Evolutionary conservation across 2,797 vertebrate genomes (phyloP).

Genomic region (Gallinago stenura): DNA sequence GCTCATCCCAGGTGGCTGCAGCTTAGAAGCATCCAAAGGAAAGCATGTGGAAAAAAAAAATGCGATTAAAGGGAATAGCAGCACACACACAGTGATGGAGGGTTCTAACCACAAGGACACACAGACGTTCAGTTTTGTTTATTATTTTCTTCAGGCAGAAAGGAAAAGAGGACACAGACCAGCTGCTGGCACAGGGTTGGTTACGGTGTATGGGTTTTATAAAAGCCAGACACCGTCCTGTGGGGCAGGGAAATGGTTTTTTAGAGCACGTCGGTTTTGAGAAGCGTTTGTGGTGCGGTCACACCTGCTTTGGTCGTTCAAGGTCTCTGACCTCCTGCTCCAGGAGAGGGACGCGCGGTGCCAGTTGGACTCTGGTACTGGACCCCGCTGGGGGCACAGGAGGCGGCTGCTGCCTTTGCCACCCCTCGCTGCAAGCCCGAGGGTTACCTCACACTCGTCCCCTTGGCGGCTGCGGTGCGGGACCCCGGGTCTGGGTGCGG

Average conservation of each 20-base stretch:
- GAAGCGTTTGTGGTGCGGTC: not conserved
- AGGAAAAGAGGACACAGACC: not conserved
- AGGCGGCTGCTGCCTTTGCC: not conserved
- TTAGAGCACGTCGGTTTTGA: not conserved
- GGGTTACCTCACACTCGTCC: not conserved
- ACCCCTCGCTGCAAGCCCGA: not conserved
- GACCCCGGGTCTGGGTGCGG: not conserved
- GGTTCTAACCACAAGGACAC: fast-evolving
- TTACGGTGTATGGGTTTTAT: fast-evolving
- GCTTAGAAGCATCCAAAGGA: not conserved
- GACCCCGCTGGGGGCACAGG: not conserved
- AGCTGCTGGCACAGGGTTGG: not conserved
- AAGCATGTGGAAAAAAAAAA: not conserved
- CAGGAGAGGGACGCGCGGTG: fast-evolving
- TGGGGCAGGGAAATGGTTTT: not conserved
- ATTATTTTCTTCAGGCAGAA: not conserved
- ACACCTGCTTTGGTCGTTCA: fast-evolving
- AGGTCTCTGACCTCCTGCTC: fast-evolving
- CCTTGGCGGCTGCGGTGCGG: not conserved
- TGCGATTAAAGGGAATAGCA: not conserved
- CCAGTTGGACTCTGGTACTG: fast-evolving
- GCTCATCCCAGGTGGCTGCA: not conserved
- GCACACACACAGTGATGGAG: fast-evolving
- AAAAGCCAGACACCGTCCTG: not conserved
- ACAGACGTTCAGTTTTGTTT: not conserved